Conservation (phyloP, 2,797 vertebrate species). For the Mormyrops boulengeri region DNA sequence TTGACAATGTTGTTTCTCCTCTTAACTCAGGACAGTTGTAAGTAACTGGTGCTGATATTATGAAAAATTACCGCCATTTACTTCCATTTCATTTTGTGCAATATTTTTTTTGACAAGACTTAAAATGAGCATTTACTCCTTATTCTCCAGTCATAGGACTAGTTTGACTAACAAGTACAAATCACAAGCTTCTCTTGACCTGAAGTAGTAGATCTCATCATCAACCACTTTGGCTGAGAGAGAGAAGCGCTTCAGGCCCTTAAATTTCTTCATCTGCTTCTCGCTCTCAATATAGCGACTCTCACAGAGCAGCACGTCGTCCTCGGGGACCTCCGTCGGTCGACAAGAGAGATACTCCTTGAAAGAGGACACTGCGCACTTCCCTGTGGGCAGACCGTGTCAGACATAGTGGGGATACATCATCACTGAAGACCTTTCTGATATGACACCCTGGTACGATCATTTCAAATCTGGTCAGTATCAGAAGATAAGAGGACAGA, state of each 20-base stretch:
- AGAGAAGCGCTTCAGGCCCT: constrained; percentile 94
- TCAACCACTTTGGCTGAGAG: constrained; percentile 95
- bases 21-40: neutral
- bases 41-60: neutral
- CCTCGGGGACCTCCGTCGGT: constrained; percentile 71
- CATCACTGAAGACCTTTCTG: neutral
- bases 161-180: neutral
- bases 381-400: constrained; percentile 63
- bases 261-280: constrained; percentile 97
- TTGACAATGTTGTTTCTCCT: neutral
- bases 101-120: neutral
- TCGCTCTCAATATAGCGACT: constrained; percentile 94
- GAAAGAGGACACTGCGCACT: constrained; percentile 87
- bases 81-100: neutral
- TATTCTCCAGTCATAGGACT: neutral
- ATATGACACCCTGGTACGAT: neutral
- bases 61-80: neutral
- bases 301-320: constrained; percentile 86
- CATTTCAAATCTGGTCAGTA: neutral
- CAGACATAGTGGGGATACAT: neutral
- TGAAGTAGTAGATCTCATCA: constrained; percentile 96
- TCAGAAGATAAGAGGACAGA: neutral
- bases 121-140: neutral
- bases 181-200: constrained; percentile 56
- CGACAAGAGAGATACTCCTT: constrained; percentile 97